These are phyloP conservation scores for Hylaeus volcanicus DNA, from an alignment of 1,140 invertebrate genomes.

Conservation along the genomic window DNA sequence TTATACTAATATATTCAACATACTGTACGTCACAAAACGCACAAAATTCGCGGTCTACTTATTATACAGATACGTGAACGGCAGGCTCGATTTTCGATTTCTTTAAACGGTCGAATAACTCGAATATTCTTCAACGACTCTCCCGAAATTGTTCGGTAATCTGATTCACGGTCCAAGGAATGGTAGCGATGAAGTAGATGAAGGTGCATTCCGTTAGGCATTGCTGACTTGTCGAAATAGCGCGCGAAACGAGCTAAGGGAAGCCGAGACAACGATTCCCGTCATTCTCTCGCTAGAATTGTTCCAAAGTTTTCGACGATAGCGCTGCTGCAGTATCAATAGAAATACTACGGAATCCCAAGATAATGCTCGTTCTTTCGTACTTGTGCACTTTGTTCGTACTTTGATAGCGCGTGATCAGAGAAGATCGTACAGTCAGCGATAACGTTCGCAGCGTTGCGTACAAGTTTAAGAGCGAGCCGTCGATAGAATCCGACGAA, in stretches of 20 bases:
- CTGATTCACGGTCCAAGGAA: not conserved
- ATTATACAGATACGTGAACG: too few species aligned
- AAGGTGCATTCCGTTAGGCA: constrained; percentile 3
- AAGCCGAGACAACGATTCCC: not conserved
- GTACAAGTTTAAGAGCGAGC: not conserved
- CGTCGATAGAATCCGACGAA: too few species aligned
- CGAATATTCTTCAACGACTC: not conserved
- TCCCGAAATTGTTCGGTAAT: not conserved
- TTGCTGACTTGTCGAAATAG: constrained; percentile 1
- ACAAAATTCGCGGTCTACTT: too few species aligned
- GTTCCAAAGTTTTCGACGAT: constrained; percentile 1
- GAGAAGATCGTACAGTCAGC: not conserved
- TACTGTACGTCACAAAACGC: too few species aligned
- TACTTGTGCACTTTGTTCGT: constrained; percentile 2
- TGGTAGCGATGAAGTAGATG: constrained; percentile 12
- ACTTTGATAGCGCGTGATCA: not conserved
- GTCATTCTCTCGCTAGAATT: constrained; percentile 13
- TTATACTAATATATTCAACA: too few species aligned
- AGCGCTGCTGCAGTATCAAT: not conserved
- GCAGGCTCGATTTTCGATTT: not conserved
- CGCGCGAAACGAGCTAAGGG: not conserved
- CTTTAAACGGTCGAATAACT: not conserved
- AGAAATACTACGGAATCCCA: not conserved
- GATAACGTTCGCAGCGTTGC: not conserved
- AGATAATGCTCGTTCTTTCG: constrained; percentile 2